Conservation (phyloP, 1,140 invertebrate species). For the Aphelenchoides fujianensis region DNA sequence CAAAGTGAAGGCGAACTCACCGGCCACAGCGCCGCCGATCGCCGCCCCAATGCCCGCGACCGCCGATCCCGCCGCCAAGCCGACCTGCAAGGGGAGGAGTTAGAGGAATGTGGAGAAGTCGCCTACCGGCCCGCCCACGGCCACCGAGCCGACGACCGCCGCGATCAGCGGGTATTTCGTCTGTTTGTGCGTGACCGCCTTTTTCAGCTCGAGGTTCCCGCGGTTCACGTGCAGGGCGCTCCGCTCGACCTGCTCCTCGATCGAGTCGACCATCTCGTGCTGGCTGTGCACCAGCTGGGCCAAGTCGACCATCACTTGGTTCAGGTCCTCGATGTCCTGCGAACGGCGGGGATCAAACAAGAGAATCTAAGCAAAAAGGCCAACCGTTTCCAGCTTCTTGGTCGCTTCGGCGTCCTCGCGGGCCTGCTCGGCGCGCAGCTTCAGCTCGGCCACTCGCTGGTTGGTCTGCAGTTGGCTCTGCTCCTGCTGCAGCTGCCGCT, state of each 20-base stretch:
- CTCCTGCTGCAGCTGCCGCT: conserved; percentile 15
- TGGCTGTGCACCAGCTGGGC: conserved; percentile 28
- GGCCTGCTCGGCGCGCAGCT: conserved; percentile 14
- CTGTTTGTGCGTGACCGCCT: conserved; percentile 25
- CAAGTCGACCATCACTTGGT: conserved; percentile 31
- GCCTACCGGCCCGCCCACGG: conserved; percentile 22
- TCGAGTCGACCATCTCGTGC: conserved; percentile 29
- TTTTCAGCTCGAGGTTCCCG: conserved; percentile 26
- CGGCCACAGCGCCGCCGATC: conserved; percentile 30
- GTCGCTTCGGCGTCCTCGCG: conserved; percentile 23
- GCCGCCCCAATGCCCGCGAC: conserved; percentile 22
- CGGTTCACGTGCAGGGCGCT: conserved; percentile 14
- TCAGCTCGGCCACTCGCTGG: background rate
- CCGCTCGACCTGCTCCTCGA: conserved; percentile 31
- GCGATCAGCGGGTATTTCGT: conserved; percentile 25
- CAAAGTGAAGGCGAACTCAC: background rate
- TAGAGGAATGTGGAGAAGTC: too few species aligned
- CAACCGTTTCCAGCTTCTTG: conserved; percentile 10
- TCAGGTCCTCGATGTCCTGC: conserved; percentile 32
- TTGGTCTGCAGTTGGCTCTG: background rate
- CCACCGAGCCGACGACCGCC: conserved; percentile 15
- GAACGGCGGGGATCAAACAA: too few species aligned
- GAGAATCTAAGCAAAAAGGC: too few species aligned
- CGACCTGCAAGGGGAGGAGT: too few species aligned
- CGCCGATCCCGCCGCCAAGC: conserved; percentile 30